Base-by-base conservation (phyloP, 2,888 invertebrate genomes). In the Tipula confusa region DNA sequence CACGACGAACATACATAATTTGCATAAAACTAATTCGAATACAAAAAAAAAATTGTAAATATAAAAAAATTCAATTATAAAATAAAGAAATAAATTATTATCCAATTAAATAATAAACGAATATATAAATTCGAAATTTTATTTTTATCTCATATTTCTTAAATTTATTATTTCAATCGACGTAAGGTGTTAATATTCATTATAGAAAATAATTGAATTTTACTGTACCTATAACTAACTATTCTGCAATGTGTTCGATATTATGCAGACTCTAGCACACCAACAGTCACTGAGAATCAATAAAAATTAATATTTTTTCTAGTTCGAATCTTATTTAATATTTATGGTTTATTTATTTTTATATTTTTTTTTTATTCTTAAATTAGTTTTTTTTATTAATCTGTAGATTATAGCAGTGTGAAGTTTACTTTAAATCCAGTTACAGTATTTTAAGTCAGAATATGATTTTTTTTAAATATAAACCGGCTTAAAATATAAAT, bases 241-340 rank as follows among this genome's bases (percentile, higher is more conserved):
- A n/a, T n/a, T n/a, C n/a, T n/a, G n/a, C 6, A 15, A 48, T 48
- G 24, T 7, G n/a, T n/a, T n/a, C n/a, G n/a, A n/a, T n/a, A n/a
- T n/a, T 18, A 48, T 48, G 48, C 48, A 48, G 48, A 48, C 6
- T 48, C 18, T 24, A 48, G 24, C 18, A 24, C 24, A 48, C 48
- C 24, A 43, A 5, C 43, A 43, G 0, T 43, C 43, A 64, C 3
- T 18, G 64, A 9, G 64, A 24, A 24, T 64, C 64, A 64, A 64
- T 64, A 64, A 64, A 64, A 64, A 24, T 24, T 43, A 64, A 24
- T 64, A 24, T 64, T 64, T 64, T 64, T 24, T 64, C 64, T n/a
- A n/a, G n/a, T 64, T 64, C 64, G 64, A n/a, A 2, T 64, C 64
- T 64, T 64, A 64, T 64, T 64, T 64, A 64, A 64, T 64, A 64